Evolutionary conservation across 2,888 invertebrate genomes (phyloP), one percentile per base, ranked within the genome.

Genomic region (Callimorpha dominula): DNA sequence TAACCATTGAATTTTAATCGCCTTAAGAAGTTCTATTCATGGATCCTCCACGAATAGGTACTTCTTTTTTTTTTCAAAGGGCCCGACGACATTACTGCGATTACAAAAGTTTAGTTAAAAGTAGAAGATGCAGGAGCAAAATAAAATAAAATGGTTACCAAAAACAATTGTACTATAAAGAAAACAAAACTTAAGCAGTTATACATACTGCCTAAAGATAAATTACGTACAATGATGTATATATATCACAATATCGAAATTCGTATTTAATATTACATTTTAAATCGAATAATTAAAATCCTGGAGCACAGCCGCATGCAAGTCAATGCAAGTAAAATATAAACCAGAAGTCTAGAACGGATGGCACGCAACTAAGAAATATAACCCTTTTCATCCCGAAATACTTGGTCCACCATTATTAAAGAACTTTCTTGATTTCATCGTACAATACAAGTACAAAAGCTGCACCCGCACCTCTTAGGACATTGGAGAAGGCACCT

Each of bases 381-480:
- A 67, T 46, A 11, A 54, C 46, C 20, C 46, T n/a, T 15, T 68
- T 6, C 12, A 20, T 63, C 43, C 2, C 6, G 8, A 54, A 60
- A 60, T 60, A 60, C 20, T 6, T 11, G 60, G 1, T 60, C 20
- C 60, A 46, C 43, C 43, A 42, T n/a, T 12, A 54, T 95, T 94
- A 96, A 71, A 96, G 87, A n/a, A 96, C 77, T 84, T 96, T 97
- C 93, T 98, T 98, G 88, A 99, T 96, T 95, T 98, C 97, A 90
- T 99, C 99, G 92, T 99, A 99, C 78, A 99, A 95, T 68, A 98
- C 98, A 81, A 99, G 96, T 73, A 99, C 99, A 79, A 99, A 97
- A 76, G 99, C 99, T 72, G 98, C 99, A 79, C 99, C 99, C 69
- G 99, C 98, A 86, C 99, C 99, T 93, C 99, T 96, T 86, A 99